Evolutionary conservation across 2,113 vertebrate genomes (phyloP).

Genomic region (Benitochromis conjunctus): DNA sequence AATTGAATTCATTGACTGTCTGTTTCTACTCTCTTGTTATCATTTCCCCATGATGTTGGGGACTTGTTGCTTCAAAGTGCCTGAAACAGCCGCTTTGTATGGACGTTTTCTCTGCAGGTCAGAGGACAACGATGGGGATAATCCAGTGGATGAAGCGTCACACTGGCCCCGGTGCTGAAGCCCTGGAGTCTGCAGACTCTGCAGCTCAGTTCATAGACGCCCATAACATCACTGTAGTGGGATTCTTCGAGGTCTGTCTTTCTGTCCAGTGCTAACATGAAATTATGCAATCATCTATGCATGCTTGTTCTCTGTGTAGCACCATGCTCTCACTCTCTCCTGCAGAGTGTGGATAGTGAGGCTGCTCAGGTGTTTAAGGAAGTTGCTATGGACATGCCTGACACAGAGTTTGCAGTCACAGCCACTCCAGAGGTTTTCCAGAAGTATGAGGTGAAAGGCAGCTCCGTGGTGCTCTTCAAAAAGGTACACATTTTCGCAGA

Average conservation of each 20-base stretch:
- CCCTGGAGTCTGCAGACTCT: conserved; percentile 54
- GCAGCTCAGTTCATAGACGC: conserved; percentile 57
- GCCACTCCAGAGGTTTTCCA: conserved; percentile 74
- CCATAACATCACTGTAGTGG: conserved; percentile 73
- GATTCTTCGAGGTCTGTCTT: conserved; percentile 83
- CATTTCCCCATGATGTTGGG: not conserved
- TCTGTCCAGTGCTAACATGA: not conserved
- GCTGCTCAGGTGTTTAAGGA: conserved; percentile 68
- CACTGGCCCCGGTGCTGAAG: conserved; percentile 49
- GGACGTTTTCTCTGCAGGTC: conserved; percentile 60
- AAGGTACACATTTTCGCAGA: conserved; percentile 69
- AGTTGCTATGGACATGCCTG: conserved; percentile 62
- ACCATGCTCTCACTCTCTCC: not conserved
- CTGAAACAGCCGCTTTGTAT: not conserved
- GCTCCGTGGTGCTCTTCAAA: conserved; percentile 84
- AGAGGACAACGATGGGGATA: conserved; percentile 68
- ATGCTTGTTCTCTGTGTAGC: not conserved
- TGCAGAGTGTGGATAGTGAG: conserved; percentile 75
- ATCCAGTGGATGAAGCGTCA: conserved; percentile 81
- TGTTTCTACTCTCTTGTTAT: not conserved
- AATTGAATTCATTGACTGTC: not conserved
- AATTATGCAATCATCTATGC: not conserved
- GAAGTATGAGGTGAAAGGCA: conserved; percentile 69
- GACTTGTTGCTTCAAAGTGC: not conserved
- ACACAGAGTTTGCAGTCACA: conserved; percentile 77